Conservation (phyloP, 2,888 invertebrate genomes). For the Seira musarum region DNA sequence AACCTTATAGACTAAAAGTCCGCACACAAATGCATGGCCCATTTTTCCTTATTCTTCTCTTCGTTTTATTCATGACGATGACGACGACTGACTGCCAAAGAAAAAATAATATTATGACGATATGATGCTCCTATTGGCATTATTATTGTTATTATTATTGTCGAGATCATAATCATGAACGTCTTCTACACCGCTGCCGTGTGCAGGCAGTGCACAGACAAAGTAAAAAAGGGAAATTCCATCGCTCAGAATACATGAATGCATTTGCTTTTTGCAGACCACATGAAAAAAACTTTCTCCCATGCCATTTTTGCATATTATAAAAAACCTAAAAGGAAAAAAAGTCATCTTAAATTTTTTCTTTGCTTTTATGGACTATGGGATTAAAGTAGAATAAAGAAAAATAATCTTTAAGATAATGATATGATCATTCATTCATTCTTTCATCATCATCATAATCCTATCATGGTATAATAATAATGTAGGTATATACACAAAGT, state of each 20-base stretch:
- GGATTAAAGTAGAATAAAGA: background rate
- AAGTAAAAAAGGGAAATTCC: background rate
- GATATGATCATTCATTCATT: slow-evolving; percentile 31
- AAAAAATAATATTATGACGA: slow-evolving; percentile 19
- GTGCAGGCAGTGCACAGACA: background rate
- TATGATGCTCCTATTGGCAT: slow-evolving; percentile 39
- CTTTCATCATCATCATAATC: slow-evolving; percentile 33
- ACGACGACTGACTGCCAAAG: slow-evolving; percentile 5
- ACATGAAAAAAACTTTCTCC: background rate
- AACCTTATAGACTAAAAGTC: too few relatives aligned
- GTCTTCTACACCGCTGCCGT: background rate
- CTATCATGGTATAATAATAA: too few relatives aligned
- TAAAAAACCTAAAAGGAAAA: background rate
- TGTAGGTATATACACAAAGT: too few relatives aligned
- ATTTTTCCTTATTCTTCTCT: background rate
- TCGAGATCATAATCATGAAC: background rate
- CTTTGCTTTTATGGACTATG: background rate
- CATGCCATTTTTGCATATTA: background rate
- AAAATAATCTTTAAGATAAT: background rate
- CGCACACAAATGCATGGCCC: background rate
- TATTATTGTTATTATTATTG: slow-evolving; percentile 19
- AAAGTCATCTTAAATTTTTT: background rate
- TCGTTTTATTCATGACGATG: slow-evolving; percentile 36
- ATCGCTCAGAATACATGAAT: background rate
- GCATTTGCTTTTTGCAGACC: background rate